Evolutionary conservation across 2,888 invertebrate genomes (phyloP).

Genomic region (Tenthredo scrophulariae): DNA sequence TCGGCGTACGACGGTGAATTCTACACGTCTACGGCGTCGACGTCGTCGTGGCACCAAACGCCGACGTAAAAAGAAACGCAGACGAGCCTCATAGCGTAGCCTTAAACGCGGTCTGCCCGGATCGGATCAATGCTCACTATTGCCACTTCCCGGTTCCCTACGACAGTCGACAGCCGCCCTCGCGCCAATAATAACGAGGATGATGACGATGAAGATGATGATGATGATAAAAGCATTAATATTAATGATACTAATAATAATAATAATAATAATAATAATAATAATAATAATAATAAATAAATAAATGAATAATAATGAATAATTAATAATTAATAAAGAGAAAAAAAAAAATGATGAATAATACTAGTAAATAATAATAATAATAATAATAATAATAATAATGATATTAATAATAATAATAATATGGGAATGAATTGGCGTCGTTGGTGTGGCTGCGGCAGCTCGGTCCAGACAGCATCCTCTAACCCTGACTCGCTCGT

Average conservation of each 20-base stretch:
- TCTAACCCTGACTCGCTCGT: neutral
- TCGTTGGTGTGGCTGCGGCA: constrained; percentile 1
- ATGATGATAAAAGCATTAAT: constrained; percentile 6
- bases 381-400: neutral
- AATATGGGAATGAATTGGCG: constrained; percentile 25
- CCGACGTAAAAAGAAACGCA: constrained; percentile 50
- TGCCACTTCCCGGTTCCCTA: neutral
- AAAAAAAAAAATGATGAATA: constrained; percentile 1
- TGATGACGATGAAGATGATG: constrained; percentile 19
- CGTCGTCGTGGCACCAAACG: constrained; percentile 25
- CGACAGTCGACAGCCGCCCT: neutral
- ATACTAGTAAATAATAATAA: constrained; percentile 7
- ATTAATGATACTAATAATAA: constrained; percentile 22
- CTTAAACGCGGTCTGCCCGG: constrained; percentile 27
- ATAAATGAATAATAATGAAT: constrained; percentile 61
- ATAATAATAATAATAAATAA: constrained; percentile 62
- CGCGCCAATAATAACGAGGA: constrained; percentile 4
- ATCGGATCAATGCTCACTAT: constrained; percentile 46
- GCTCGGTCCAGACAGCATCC: constrained; percentile 9
- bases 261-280: constrained; percentile 61
- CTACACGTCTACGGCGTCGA: constrained; percentile 6
- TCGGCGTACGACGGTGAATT: neutral
- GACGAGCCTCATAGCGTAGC: constrained; percentile 48
- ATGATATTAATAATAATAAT: neutral
- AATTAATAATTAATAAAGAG: constrained; percentile 47